A percentile compares a stretch with the other conserved stretches of the same genome.
phyloP scores from a whole-genome alignment of 2,113 vertebrate genomes.

The Triplophysa tibetana region DNA sequence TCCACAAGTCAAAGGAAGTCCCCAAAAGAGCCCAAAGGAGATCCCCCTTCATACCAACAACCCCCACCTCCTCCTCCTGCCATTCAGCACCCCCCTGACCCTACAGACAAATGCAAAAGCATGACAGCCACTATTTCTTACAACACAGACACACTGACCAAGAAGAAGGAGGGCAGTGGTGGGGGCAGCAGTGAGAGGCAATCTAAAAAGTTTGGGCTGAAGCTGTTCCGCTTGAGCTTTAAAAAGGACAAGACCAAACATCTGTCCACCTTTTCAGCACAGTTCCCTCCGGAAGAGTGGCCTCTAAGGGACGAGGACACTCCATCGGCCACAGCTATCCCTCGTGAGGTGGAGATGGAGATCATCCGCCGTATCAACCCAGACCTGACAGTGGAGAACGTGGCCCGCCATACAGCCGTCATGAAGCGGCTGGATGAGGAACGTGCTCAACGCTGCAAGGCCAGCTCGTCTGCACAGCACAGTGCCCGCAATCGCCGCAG shows the following conservation, averaged over 20 bases:
- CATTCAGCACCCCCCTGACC: conserved; percentile 84
- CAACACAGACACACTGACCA: conserved; percentile 91
- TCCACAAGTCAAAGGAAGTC: conserved; percentile 90
- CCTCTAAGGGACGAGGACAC: conserved; percentile 91
- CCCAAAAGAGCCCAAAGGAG: conserved; percentile 88
- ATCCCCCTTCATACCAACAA: conserved; percentile 86
- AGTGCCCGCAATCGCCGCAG: conserved; percentile 91
- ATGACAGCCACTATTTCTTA: conserved; percentile 91
- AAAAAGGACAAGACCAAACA: conserved; percentile 98
- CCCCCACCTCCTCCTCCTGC: conserved; percentile 78
- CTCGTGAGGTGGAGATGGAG: conserved; percentile 95
- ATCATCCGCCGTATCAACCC: conserved; percentile 98
- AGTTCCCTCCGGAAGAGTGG: conserved; percentile 98
- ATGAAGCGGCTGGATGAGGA: conserved; percentile 99
- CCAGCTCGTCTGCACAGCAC: conserved; percentile 89
- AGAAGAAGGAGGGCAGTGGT: conserved; percentile 88
- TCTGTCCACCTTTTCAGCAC: conserved; percentile 93
- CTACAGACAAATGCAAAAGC: conserved; percentile 91
- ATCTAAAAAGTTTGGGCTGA: conserved; percentile 93
- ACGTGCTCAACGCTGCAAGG: conserved; percentile 90
- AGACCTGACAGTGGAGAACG: conserved; percentile 97
- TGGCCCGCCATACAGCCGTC: conserved; percentile 94
- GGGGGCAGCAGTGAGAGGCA: conserved; percentile 81
- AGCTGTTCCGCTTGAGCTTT: conserved; percentile 95
- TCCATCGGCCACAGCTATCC: conserved; percentile 81